These are phyloP conservation scores for Eupleurogrammus muticus DNA, from an alignment of 2,797 vertebrate genomes.

Conservation along the genomic window DNA sequence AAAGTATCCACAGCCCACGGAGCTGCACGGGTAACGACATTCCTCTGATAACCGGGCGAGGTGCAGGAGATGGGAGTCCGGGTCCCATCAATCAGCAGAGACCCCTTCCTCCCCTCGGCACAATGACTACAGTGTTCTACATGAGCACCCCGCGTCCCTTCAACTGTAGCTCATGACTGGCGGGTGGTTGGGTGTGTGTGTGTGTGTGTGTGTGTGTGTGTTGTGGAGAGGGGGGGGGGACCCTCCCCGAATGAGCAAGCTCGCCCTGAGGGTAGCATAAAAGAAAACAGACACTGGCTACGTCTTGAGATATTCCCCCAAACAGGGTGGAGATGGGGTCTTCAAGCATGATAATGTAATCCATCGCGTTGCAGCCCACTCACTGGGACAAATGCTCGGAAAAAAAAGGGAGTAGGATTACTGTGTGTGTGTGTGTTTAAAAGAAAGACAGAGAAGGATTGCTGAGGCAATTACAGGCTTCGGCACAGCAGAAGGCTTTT, in stretches of 20 bases:
- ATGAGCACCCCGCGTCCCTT: conserved; percentile 69
- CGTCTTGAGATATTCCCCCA: conserved; percentile 63
- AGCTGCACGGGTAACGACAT: conserved; percentile 67
- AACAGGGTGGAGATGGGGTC: conserved; percentile 52
- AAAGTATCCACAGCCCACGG: conserved; percentile 55
- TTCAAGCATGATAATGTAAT: conserved; percentile 68
- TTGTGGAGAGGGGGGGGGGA: conserved; percentile 20
- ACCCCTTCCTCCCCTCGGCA: conserved; percentile 68
- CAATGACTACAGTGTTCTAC: conserved; percentile 84
- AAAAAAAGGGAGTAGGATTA: conserved; percentile 56
- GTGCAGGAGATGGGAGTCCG: conserved; percentile 66
- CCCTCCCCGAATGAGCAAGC: conserved; percentile 53
- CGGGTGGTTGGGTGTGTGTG: conserved; percentile 32
- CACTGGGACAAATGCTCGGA: conserved; percentile 42
- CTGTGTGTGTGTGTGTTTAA: conserved; percentile 50
- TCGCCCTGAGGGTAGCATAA: conserved; percentile 65
- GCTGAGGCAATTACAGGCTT: conserved; percentile 85
- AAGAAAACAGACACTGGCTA: conserved; percentile 67
- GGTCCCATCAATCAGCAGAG: conserved; percentile 75
- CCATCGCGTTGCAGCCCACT: conserved; percentile 55
- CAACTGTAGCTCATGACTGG: conserved; percentile 74
- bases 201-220: conserved; percentile 7
- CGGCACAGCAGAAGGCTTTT: conserved; percentile 76
- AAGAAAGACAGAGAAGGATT: conserved; percentile 68
- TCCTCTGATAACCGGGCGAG: conserved; percentile 74